Evolutionary conservation across 2,113 vertebrate species (phyloP).

Genomic region (Abramis brama): DNA sequence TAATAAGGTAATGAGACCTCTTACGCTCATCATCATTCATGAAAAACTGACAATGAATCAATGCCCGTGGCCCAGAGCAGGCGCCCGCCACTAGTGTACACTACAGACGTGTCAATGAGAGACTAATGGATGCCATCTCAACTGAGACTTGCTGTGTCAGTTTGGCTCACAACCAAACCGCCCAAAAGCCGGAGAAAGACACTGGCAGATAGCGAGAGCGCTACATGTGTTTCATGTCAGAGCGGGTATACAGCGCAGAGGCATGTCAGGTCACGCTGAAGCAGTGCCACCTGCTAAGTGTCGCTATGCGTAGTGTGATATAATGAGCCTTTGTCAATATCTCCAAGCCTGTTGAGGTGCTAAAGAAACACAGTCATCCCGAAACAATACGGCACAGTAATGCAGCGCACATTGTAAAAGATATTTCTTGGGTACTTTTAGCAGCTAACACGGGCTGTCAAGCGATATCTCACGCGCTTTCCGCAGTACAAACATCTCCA

Average conservation of each 20-base stretch:
- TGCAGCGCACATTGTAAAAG: background rate
- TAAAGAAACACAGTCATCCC: conserved; percentile 8
- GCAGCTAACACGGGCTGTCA: conserved; percentile 37
- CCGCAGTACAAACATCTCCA: conserved; percentile 31
- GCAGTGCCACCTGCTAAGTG: conserved; percentile 28
- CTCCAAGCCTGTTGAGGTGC: background rate
- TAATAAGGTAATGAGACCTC: conserved; percentile 60
- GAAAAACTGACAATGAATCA: conserved; percentile 56
- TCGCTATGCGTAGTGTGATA: background rate
- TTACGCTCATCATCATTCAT: conserved; percentile 54
- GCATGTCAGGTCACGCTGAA: conserved; percentile 30
- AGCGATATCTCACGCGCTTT: conserved; percentile 18
- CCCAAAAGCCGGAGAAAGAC: conserved; percentile 34
- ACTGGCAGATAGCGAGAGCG: conserved; percentile 25
- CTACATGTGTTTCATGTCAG: conserved; percentile 51
- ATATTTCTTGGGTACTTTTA: background rate
- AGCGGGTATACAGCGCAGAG: background rate
- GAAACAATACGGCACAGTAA: background rate
- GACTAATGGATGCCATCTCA: conserved; percentile 42
- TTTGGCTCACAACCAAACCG: conserved; percentile 45
- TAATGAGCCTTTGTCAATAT: conserved; percentile 37
- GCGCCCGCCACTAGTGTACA: conserved; percentile 25
- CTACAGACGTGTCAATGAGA: conserved; percentile 47
- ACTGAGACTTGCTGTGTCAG: conserved; percentile 46
- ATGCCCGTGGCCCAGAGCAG: conserved; percentile 46